phyloP scores from a whole-genome alignment of 2,113 vertebrate species.

The Leiothrix lutea region DNA sequence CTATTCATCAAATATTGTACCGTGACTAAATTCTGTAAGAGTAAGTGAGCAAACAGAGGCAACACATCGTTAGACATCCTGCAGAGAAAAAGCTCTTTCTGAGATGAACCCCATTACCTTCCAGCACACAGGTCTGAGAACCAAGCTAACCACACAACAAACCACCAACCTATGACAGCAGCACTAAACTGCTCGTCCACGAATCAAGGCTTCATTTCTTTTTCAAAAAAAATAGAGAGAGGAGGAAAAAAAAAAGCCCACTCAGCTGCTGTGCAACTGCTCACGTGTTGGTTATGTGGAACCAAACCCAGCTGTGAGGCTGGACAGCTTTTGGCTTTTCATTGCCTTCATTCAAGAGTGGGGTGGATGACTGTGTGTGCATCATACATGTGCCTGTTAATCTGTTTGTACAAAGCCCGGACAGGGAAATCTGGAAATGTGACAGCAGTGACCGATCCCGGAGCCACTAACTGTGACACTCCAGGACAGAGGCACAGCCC shows the following conservation, averaged over 20 bases:
- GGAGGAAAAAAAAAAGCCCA: fast-evolving
- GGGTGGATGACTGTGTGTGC: fast-evolving
- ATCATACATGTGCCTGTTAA: neutral
- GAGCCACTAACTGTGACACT: neutral
- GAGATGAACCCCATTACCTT: conserved; percentile 60
- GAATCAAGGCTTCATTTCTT: neutral
- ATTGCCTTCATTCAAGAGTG: neutral
- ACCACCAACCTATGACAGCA: conserved; percentile 8
- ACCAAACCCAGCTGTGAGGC: neutral
- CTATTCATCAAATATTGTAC: conserved; percentile 25
- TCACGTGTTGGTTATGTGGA: fast-evolving
- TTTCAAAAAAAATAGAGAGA: neutral
- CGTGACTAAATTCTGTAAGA: conserved; percentile 35
- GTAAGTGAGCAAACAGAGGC: conserved; percentile 28
- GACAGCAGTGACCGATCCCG: neutral
- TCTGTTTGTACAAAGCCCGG: neutral
- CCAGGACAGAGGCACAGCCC: neutral
- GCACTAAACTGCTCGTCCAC: neutral
- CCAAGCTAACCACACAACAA: conserved; percentile 62
- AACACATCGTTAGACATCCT: conserved; percentile 30
- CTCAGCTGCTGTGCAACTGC: neutral
- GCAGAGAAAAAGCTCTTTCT: conserved; percentile 23
- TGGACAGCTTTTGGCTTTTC: neutral
- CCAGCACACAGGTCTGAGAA: conserved; percentile 46
- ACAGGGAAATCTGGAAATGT: neutral